Base-by-base conservation (phyloP, 92 coral and sea anemone genomes). In the Parazoanthus swiftii region DNA sequence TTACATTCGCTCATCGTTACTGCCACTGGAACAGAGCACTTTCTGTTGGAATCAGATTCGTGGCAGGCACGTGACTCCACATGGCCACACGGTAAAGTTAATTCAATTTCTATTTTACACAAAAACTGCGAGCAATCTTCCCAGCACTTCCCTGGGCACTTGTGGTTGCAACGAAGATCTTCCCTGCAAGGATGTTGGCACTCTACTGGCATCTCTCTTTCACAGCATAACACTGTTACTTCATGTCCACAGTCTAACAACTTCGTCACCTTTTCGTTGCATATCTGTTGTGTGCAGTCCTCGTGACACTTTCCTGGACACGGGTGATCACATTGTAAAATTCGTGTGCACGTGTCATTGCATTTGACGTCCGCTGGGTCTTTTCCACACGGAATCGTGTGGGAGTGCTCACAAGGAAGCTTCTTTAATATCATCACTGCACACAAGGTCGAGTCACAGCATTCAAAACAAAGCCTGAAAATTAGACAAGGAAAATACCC, bases 251-350 rank as follows among this genome's bases (percentile, higher is more conserved):
- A 92, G 6, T 81, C 79, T 51, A 88, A 86, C 3, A 38, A 78
- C 67, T 86, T 92, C 10, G 58, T 46, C 66, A 91, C 85, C 51
- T 48, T n/a, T 36, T 50, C 87, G 51, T 48, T 70, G 72, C 98
- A 94, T 18, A 46, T 73, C 39, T 81, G 67, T 70, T 18, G 23
- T 75, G 35, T 73, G 85, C 98, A 94, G 8, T 80, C 74, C 63
- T 93, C 82, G 56, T 87, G 75, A 76, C 98, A 94, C 77, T 51
- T 79, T 21, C 93, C 94, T 15, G 90, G 84, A 70, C 95, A 94
- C 15, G 67, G 92, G 63, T 94, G 98, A 48, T 88, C 92, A 85
- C 98, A 94, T 18, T 88, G 80, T 37, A 93, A 93, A 5, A 51
- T 46, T 38, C 73, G 81, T 16, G 44, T 26, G 38, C 98, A 94